Percentiles rank a stretch among this genome's conserved stretches.
phyloP scores from a whole-genome alignment of 2,797 vertebrate species.

The Argentina silus region DNA sequence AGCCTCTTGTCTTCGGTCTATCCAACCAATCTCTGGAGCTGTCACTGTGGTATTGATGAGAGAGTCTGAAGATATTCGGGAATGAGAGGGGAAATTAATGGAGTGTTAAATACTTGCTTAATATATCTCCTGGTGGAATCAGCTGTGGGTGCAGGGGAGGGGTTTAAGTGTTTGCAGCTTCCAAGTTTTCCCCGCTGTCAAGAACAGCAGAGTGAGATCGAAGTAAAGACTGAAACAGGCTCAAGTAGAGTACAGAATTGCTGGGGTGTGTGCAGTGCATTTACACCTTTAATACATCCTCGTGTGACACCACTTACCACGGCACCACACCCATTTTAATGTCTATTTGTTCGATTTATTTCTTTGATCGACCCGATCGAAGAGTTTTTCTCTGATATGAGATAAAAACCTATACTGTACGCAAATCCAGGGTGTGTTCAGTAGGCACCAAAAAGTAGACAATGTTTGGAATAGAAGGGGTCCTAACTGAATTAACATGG shows the following conservation, averaged over 20 bases:
- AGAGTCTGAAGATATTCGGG: slow-evolving; percentile 32
- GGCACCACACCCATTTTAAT: not conserved
- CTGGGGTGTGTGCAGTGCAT: not conserved
- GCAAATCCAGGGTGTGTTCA: not conserved
- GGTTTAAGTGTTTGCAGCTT: not conserved
- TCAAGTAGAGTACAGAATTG: not conserved
- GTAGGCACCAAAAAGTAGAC: not conserved
- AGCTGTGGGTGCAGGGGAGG: slow-evolving; percentile 10
- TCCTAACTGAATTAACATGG: too few species aligned
- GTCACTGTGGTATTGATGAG: slow-evolving; percentile 30
- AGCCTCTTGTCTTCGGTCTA: not conserved
- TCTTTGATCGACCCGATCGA: not conserved
- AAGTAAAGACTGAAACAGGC: not conserved
- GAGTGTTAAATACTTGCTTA: slow-evolving; percentile 46
- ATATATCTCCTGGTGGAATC: slow-evolving; percentile 39
- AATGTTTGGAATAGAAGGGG: not conserved
- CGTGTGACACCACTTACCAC: not conserved
- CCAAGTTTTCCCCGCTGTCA: not conserved
- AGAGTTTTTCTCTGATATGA: not conserved
- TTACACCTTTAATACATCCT: not conserved
- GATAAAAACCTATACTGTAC: not conserved
- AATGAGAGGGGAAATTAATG: slow-evolving; percentile 44
- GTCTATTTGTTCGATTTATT: not conserved
- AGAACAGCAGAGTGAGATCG: not conserved
- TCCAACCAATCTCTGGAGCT: not conserved